Conservation (phyloP, 2,888 invertebrate genomes). For the Tetragnatha montana region DNA sequence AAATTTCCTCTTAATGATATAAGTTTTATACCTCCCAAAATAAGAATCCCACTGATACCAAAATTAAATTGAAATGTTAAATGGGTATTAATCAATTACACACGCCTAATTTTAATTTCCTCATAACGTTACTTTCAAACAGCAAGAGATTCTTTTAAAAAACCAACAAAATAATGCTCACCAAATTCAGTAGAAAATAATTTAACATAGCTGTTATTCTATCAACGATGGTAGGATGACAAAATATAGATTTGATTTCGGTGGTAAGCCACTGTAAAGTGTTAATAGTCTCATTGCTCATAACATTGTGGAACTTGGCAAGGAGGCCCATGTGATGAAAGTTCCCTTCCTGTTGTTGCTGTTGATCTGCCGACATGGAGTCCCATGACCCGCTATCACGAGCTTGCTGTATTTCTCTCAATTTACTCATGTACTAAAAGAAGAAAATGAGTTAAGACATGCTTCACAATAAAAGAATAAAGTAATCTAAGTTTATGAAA, state of each 20-base stretch:
- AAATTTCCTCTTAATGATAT: too few relatives aligned
- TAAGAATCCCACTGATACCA: too few relatives aligned
- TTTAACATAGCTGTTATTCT: slow-evolving; percentile 96
- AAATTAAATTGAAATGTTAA: too few relatives aligned
- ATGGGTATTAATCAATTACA: too few relatives aligned
- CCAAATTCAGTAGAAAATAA: slow-evolving; percentile 91
- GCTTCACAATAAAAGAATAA: too few relatives aligned
- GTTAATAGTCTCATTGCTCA: slow-evolving; percentile 91
- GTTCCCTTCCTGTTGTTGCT: slow-evolving; percentile 84
- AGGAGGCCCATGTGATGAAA: slow-evolving; percentile 81
- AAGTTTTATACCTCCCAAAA: too few relatives aligned
- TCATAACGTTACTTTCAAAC: not conserved
- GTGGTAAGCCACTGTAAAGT: slow-evolving; percentile 83
- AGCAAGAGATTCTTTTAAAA: too few relatives aligned
- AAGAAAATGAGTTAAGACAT: slow-evolving; percentile 75
- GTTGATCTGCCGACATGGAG: slow-evolving; percentile 82
- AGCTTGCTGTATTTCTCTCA: slow-evolving; percentile 86
- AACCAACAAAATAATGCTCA: slow-evolving; percentile 73
- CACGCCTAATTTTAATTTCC: too few relatives aligned
- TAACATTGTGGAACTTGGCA: slow-evolving; percentile 92
- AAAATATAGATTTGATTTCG: slow-evolving; percentile 88
- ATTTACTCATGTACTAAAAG: slow-evolving; percentile 87
- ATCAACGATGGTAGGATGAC: slow-evolving; percentile 92
- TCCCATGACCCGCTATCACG: slow-evolving; percentile 87
- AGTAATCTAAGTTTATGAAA: too few relatives aligned